These are phyloP conservation scores for Nansenia antarctica DNA, from an alignment of 2,113 vertebrate genomes.

Conservation along the genomic window DNA sequence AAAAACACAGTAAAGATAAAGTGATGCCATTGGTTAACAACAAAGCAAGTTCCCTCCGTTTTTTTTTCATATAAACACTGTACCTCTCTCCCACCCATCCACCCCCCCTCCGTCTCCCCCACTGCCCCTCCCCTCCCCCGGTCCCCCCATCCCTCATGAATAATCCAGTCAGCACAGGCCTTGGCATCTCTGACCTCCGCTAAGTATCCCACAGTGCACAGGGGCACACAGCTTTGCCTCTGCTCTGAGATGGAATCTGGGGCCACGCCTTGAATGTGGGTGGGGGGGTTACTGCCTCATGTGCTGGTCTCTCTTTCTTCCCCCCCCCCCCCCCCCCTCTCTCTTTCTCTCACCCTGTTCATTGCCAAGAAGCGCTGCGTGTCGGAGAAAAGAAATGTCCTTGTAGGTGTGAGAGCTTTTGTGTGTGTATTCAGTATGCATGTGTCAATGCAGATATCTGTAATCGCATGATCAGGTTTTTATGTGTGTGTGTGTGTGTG, in stretches of 20 bases:
- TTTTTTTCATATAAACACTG: too few species aligned
- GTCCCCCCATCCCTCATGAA: not conserved
- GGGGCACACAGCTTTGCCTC: not conserved
- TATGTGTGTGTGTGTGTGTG: too few species aligned
- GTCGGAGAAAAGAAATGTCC: too few species aligned
- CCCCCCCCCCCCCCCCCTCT: not conserved
- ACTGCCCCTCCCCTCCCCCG: not conserved
- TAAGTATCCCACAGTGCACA: not conserved
- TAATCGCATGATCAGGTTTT: too few species aligned
- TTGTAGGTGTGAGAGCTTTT: too few species aligned
- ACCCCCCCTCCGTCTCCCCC: not conserved
- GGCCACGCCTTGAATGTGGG: not conserved
- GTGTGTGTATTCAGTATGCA: constrained; percentile 2
- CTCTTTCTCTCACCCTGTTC: not conserved
- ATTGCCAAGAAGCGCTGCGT: not conserved
- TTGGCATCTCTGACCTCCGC: not conserved
- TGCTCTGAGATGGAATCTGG: not conserved
- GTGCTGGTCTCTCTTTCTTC: not conserved
- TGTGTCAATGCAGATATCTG: not conserved
- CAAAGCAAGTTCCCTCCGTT: too few species aligned
- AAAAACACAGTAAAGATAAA: too few species aligned
- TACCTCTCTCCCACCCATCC: not conserved
- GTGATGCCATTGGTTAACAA: too few species aligned
- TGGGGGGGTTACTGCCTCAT: not conserved
- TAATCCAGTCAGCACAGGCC: not conserved